These are phyloP conservation scores for Mactromeris polynyma DNA, from an alignment of 2,888 invertebrate genomes.

Conservation along the genomic window DNA sequence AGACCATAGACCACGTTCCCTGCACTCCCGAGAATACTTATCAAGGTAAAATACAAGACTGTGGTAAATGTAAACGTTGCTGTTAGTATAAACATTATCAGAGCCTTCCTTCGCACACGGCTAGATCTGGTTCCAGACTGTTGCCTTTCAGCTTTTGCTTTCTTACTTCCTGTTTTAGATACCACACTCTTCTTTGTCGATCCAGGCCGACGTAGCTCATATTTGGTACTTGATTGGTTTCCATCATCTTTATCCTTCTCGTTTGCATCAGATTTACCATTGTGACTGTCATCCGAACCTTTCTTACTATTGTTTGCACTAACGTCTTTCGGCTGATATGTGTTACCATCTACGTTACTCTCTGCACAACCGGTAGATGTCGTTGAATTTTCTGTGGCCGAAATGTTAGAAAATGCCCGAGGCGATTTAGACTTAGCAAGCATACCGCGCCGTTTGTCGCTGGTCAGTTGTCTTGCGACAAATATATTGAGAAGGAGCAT, in stretches of 20 bases:
- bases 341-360: not conserved
- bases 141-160: too few relatives aligned
- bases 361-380: not conserved
- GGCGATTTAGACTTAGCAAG: not conserved
- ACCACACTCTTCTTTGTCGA: not conserved
- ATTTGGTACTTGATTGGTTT: not conserved
- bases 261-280: too few relatives aligned
- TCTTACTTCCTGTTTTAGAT: not conserved
- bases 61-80: slow-evolving; percentile 39
- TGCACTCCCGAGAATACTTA: slow-evolving; percentile 22
- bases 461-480: slow-evolving; percentile 10
- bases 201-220: not conserved
- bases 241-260: not conserved
- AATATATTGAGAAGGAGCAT: slow-evolving; percentile 44
- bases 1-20: slow-evolving; percentile 29
- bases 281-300: not conserved
- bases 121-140: not conserved
- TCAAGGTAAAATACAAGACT: slow-evolving; percentile 32
- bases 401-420: not conserved
- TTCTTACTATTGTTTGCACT: not conserved
- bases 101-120: slow-evolving; percentile 28
- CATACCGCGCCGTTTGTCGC: not conserved
- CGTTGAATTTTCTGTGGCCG: not conserved
- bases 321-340: not conserved
- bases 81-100: slow-evolving; percentile 49